Evolutionary conservation across 1,140 invertebrate species (phyloP).

Genomic region (Drosophila kohkoa): DNA sequence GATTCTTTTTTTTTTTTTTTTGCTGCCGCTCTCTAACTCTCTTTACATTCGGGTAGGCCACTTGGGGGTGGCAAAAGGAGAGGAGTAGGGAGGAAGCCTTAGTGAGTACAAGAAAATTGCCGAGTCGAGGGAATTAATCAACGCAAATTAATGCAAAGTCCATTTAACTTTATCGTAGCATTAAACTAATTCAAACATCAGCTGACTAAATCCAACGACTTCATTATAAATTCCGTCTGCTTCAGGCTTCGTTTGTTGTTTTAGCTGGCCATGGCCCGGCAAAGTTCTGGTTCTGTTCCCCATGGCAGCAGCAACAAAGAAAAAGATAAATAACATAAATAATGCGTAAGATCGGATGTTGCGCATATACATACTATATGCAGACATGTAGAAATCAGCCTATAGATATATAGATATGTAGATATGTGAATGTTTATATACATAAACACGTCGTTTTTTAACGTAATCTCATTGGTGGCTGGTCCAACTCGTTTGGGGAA

Average conservation of each 20-base stretch:
- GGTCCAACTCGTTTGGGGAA: slow-evolving; percentile 38
- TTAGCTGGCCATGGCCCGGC: slow-evolving; percentile 28
- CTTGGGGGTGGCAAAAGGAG: background rate
- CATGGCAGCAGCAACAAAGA: slow-evolving; percentile 14
- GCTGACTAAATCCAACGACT: slow-evolving; percentile 15
- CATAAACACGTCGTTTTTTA: slow-evolving; percentile 1
- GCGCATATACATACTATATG: background rate
- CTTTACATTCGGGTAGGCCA: slow-evolving; percentile 6
- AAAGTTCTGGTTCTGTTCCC: slow-evolving; percentile 22
- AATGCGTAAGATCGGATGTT: slow-evolving; percentile 35
- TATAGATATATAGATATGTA: slow-evolving; percentile 13
- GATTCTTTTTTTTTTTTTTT: background rate
- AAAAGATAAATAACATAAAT: slow-evolving; percentile 12
- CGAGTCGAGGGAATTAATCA: slow-evolving; percentile 15
- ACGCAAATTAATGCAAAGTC: background rate
- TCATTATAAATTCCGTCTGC: slow-evolving; percentile 17
- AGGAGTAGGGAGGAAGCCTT: background rate
- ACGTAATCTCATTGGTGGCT: slow-evolving; percentile 16
- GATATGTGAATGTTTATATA: background rate
- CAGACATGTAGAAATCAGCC: slow-evolving; percentile 5
- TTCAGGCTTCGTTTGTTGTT: slow-evolving; percentile 1
- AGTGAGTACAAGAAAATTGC: slow-evolving; percentile 5
- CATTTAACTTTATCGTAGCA: slow-evolving; percentile 21
- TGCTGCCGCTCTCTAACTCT: background rate
- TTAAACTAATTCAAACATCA: slow-evolving; percentile 13